phyloP scores from a whole-genome alignment of 2,888 invertebrate species.

The Ennomos erosarius region DNA sequence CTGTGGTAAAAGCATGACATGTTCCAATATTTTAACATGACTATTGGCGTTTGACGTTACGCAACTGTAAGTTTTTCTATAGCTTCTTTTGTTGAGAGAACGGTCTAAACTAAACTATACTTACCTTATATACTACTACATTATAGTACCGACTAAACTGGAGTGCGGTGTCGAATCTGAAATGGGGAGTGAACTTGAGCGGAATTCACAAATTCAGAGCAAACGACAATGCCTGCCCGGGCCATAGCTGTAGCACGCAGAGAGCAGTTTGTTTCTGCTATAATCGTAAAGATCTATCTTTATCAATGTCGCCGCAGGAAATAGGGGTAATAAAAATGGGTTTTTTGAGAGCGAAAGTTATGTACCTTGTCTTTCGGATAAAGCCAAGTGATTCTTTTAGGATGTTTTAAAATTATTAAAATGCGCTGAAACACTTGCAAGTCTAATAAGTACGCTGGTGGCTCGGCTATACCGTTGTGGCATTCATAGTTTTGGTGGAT shows the following conservation, averaged over 20 bases:
- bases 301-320: conserved; percentile 11
- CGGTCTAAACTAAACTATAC: conserved; percentile 5
- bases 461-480: too few species aligned
- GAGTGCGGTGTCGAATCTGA: conserved; percentile 24
- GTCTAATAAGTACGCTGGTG: too few species aligned
- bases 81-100: conserved; percentile 2
- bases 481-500: too few species aligned
- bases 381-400: too few species aligned
- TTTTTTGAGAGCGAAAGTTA: background rate
- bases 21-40: conserved; percentile 9
- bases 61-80: conserved; percentile 8
- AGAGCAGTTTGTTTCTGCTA: conserved; percentile 18
- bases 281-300: conserved; percentile 20
- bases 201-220: conserved; percentile 26
- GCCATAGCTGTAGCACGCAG: background rate
- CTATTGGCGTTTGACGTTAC: conserved; percentile 1
- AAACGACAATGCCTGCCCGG: conserved; percentile 3
- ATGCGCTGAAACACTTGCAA: too few species aligned
- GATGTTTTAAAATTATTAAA: too few species aligned
- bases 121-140: background rate
- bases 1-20: conserved; percentile 18
- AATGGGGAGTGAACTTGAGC: conserved; percentile 20
- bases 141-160: conserved; percentile 5
- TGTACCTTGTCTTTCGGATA: too few species aligned
- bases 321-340: conserved; percentile 4